These are phyloP conservation scores for Agapostemon virescens DNA, from an alignment of 2,888 invertebrate species.

Conservation along the genomic window DNA sequence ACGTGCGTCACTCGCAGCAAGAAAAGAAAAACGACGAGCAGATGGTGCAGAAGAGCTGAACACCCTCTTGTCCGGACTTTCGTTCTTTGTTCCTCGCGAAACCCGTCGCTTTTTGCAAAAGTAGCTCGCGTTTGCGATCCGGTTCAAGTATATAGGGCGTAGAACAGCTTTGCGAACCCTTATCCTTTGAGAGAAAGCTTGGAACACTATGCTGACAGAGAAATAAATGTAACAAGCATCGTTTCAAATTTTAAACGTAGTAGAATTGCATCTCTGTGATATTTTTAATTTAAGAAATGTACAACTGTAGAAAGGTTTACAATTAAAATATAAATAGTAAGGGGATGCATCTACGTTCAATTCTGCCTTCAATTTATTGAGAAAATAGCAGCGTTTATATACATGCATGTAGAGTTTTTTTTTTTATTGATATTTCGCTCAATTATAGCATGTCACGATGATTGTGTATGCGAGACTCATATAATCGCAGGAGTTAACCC, in stretches of 20 bases:
- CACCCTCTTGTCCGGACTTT: neutral
- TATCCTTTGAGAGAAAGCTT: neutral
- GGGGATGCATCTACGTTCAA: neutral
- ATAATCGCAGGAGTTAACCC: constrained; percentile 45
- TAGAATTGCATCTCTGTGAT: neutral
- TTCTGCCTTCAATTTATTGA: neutral
- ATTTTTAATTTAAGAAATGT: neutral
- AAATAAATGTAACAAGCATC: neutral
- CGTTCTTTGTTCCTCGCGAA: constrained; percentile 6
- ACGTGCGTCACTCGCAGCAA: constrained; percentile 32
- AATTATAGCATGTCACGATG: neutral
- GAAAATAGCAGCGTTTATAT: neutral
- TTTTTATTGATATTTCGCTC: neutral
- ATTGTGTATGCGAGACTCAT: constrained; percentile 11
- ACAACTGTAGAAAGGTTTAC: too few species aligned
- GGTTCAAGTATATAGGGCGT: neutral
- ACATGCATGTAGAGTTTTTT: neutral
- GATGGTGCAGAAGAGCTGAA: constrained; percentile 19
- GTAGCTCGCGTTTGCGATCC: neutral
- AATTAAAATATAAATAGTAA: neutral
- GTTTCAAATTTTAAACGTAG: neutral
- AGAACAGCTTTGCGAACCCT: neutral
- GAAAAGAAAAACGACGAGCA: constrained; percentile 13
- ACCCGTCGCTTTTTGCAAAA: constrained; percentile 1
- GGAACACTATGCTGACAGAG: neutral